phyloP scores from a whole-genome alignment of 2,888 invertebrate species.

The Dusona sp. region DNA sequence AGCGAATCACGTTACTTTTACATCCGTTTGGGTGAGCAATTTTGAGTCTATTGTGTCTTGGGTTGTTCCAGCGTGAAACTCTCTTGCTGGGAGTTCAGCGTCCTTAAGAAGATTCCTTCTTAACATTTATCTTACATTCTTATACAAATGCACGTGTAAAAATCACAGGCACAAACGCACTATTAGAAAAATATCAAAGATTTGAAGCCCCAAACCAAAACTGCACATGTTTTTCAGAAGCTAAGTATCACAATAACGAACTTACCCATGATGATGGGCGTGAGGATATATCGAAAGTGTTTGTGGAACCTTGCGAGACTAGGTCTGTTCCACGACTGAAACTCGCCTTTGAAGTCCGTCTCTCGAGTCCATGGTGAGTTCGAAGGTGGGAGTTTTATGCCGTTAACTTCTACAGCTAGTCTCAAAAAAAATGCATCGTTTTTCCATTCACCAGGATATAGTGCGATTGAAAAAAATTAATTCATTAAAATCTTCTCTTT shows the following conservation, averaged over 20 bases:
- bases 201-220: not conserved
- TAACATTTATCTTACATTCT: not conserved
- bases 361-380: slow-evolving; percentile 47
- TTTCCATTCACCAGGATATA: not conserved
- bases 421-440: slow-evolving; percentile 43
- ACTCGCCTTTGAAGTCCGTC: slow-evolving; percentile 64
- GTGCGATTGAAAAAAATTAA: not conserved
- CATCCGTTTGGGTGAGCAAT: slow-evolving; percentile 44
- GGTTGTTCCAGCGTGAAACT: slow-evolving; percentile 31
- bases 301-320: slow-evolving; percentile 64
- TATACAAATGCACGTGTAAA: not conserved
- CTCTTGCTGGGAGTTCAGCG: slow-evolving; percentile 35
- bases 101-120: slow-evolving; percentile 24
- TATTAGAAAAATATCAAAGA: not conserved
- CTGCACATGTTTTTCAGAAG: not conserved
- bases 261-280: slow-evolving; percentile 68
- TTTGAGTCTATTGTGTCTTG: slow-evolving; percentile 44
- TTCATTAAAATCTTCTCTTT: not conserved
- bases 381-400: slow-evolving; percentile 69
- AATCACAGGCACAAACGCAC: not conserved
- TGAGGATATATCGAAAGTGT: slow-evolving; percentile 50
- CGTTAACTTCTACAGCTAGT: slow-evolving; percentile 68
- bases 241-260: slow-evolving; percentile 24
- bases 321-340: slow-evolving; percentile 67
- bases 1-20: slow-evolving; percentile 44